phyloP scores from a whole-genome alignment of 23 tunicate genomes.

The Ascidia mentula region DNA sequence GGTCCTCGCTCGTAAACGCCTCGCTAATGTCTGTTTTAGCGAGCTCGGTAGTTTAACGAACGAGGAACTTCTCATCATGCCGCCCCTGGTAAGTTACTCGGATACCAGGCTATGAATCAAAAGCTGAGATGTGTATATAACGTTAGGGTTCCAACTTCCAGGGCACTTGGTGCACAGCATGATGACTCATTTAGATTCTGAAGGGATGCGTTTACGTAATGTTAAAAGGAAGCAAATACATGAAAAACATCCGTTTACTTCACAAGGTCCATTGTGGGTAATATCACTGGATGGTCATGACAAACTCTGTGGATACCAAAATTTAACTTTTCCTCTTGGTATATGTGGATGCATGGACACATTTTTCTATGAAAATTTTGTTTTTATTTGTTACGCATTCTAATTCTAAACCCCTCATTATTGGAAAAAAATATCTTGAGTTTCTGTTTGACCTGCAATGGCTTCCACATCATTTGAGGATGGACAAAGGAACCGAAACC shows the following conservation, averaged over 20 bases:
- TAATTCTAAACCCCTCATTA: background rate
- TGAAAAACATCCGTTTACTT: background rate
- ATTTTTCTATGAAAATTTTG: background rate
- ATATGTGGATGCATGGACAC: slow-evolving; percentile 13
- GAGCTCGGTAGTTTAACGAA: too few relatives aligned
- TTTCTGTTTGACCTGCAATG: background rate
- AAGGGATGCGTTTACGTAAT: background rate
- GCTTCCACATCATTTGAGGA: background rate
- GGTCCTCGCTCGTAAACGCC: too few relatives aligned
- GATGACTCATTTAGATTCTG: background rate
- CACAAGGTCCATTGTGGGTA: background rate
- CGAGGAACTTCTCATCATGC: too few relatives aligned
- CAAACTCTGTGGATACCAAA: slow-evolving; percentile 14
- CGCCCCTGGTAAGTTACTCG: background rate
- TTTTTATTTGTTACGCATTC: background rate
- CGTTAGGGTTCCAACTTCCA: slow-evolving; percentile 10
- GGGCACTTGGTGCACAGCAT: background rate
- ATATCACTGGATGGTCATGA: slow-evolving; percentile 13
- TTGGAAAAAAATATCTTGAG: background rate
- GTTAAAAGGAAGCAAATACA: background rate
- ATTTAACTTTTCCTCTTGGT: slow-evolving; percentile 12
- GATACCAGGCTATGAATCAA: slow-evolving; percentile 10
- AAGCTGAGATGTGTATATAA: slow-evolving; percentile 3
- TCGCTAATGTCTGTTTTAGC: too few relatives aligned
- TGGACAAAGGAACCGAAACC: slow-evolving; percentile 16